These are phyloP conservation scores for Tiaroga cobitis DNA, from an alignment of 2,797 vertebrate species.

Conservation along the genomic window DNA sequence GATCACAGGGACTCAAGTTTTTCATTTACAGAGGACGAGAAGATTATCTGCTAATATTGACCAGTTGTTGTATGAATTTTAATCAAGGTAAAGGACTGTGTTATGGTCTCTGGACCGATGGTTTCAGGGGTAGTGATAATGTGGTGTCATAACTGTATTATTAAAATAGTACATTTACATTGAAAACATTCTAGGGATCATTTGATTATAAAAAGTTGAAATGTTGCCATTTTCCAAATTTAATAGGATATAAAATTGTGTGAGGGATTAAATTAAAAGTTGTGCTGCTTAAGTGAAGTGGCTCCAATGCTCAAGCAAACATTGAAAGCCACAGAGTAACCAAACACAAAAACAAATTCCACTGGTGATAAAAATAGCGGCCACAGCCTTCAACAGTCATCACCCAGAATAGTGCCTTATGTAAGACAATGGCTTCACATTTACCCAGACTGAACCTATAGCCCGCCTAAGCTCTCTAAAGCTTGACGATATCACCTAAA, in stretches of 20 bases:
- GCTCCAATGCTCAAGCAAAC: neutral
- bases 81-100: neutral
- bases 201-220: neutral
- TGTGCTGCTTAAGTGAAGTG: neutral
- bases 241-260: neutral
- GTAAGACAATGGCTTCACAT: slow-evolving; percentile 27
- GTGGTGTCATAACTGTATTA: neutral
- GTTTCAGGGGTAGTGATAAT: neutral
- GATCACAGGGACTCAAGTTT: no score
- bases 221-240: neutral
- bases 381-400: slow-evolving; percentile 61
- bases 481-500: neutral
- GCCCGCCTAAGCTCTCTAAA: neutral
- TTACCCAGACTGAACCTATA: neutral
- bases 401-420: slow-evolving; percentile 59
- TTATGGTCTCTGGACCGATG: neutral
- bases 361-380: slow-evolving; percentile 67
- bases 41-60: neutral
- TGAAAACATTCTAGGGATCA: neutral
- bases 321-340: neutral
- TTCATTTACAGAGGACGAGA: neutral
- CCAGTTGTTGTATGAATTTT: neutral
- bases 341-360: slow-evolving; percentile 31
- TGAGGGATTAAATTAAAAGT: neutral
- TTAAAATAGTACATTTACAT: neutral